phyloP scores from a whole-genome alignment of 2,888 invertebrate species.

The Aromia moschata region DNA sequence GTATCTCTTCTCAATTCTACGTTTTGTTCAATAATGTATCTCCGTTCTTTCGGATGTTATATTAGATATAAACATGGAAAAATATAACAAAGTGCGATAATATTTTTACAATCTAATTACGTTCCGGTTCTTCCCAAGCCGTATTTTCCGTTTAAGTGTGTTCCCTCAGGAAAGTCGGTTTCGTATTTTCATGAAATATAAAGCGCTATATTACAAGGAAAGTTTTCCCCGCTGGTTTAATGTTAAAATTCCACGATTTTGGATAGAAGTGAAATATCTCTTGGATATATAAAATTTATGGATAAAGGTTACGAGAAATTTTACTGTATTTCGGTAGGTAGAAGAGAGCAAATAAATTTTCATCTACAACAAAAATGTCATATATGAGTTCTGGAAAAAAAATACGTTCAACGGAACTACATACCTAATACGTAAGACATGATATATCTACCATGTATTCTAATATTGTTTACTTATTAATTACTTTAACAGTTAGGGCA shows the following conservation, averaged over 20 bases:
- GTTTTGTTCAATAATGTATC: too few species aligned
- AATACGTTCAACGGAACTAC: too few species aligned
- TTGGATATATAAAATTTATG: not conserved
- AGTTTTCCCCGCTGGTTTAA: not conserved
- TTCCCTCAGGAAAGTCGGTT: not conserved
- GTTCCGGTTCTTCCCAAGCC: not conserved
- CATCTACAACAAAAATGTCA: too few species aligned
- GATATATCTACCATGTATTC: too few species aligned
- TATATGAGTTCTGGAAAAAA: too few species aligned
- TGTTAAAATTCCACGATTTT: not conserved
- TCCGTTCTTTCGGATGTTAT: too few species aligned
- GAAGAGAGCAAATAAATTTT: too few species aligned
- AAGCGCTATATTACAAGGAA: not conserved
- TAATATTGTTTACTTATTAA: too few species aligned
- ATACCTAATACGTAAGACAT: too few species aligned
- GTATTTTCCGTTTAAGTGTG: not conserved
- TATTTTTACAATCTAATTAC: slow-evolving; percentile 21
- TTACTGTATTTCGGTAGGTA: not conserved
- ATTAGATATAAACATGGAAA: slow-evolving; percentile 8
- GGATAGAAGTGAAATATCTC: not conserved
- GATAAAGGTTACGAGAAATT: not conserved
- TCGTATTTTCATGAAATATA: not conserved
- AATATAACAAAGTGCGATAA: slow-evolving; percentile 12
- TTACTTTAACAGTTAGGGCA: too few species aligned
- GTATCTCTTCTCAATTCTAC: too few species aligned